Base-by-base conservation (phyloP, 2,888 invertebrate genomes). In the Apamea crenata region DNA sequence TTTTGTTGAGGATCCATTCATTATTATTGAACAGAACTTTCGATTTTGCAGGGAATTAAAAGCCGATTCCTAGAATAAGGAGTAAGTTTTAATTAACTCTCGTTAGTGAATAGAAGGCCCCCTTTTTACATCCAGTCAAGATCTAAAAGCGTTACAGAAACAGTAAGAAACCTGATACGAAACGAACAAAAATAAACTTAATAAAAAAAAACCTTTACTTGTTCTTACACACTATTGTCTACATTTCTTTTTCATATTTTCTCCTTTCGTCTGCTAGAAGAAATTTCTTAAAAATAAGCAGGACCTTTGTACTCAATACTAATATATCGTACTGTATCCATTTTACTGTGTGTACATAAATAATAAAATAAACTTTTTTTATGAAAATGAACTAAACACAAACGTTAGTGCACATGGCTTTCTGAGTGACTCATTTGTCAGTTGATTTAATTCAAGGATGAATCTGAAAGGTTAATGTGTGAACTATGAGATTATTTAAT, bases 1-100 rank as follows among this genome's bases (percentile, higher is more conserved):
- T 84, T 84, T 88, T 82, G 76, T 78, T 79, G 68, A n/a, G 21
- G 56, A 81, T 72, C 72, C 67, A 76, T 79, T 70, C 8, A 79
- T 77, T 77, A 72, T 71, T 78, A 40, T 40, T 40, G 40, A 56
- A 66, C 66, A 66, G 53, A 74, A 78, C 74, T 80, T 73, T 86
- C 78, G 61, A 47, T 72, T 84, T n/a, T 25, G 29, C 2, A 67
- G 25, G 25, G 47, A 6, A 6, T 53, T 63, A 53, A 66, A 73
- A 66, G 25, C 18, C 5, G 18, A 21, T 56, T 78, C 12, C 18
- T 63, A 63, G 36, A 71, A n/a, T 71, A 59, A 70, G 18, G 0
- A 40, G 14, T 67, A 56, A 25, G 4, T 56, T 56, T 56, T 2
- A 25, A 12, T 56, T 10, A 12, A 10, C 56, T 25, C 12, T 12